These are phyloP conservation scores for Stramonita haemastoma DNA, from an alignment of 2,888 invertebrate genomes.

Conservation along the genomic window DNA sequence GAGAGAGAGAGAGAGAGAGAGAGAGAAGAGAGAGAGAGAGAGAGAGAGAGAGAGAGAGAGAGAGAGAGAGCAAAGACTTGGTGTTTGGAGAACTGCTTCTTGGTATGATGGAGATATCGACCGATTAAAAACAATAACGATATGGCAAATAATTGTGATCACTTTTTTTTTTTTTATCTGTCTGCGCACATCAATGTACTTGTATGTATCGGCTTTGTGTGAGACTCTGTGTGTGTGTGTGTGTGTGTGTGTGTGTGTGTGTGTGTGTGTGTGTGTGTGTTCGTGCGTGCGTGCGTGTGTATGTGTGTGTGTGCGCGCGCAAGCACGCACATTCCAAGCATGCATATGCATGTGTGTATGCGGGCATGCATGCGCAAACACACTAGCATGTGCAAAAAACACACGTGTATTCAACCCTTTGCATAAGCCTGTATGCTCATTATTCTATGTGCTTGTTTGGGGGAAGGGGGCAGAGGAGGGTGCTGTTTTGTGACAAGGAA, in stretches of 20 bases:
- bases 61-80: neutral
- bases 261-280: constrained; percentile 8
- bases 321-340: neutral
- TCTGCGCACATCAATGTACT: too few relatives aligned
- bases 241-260: neutral
- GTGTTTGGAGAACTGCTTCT: too few relatives aligned
- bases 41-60: neutral
- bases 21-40: neutral
- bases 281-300: constrained; percentile 6
- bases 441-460: neutral
- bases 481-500: too few relatives aligned
- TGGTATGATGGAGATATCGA: too few relatives aligned
- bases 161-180: too few relatives aligned
- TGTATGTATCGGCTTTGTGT: constrained; percentile 12
- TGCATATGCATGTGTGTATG: neutral
- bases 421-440: too few relatives aligned
- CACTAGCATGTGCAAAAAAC: neutral
- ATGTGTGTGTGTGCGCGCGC: neutral
- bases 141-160: too few relatives aligned
- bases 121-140: too few relatives aligned
- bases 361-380: constrained; percentile 7
- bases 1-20: too few relatives aligned
- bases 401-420: neutral
- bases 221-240: constrained; percentile 1
- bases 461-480: too few relatives aligned